These are phyloP conservation scores for Regulus satrapa DNA, from an alignment of 2,113 vertebrate genomes.

Conservation along the genomic window DNA sequence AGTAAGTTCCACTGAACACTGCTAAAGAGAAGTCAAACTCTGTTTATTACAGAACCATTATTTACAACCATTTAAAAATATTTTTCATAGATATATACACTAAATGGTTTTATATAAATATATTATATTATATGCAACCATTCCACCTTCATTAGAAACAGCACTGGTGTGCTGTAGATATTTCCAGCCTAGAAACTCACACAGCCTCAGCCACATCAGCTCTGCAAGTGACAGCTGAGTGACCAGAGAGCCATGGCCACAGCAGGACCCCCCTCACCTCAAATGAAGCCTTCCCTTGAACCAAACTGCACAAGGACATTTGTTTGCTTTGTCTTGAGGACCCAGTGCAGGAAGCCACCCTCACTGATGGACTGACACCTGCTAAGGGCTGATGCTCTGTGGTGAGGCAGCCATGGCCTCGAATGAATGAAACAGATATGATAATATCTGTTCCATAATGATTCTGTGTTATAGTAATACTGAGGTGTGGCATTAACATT, in stretches of 20 bases:
- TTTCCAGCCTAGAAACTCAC: not conserved
- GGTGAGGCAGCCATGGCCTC: not conserved
- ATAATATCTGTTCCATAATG: not conserved
- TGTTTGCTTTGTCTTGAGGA: not conserved
- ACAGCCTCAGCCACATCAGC: not conserved
- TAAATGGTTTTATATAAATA: not conserved
- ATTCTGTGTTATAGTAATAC: not conserved
- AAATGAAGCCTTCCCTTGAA: not conserved
- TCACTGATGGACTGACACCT: too few species aligned
- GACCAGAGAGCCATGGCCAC: fast-evolving
- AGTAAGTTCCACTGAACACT: not conserved
- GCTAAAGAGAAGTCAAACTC: not conserved
- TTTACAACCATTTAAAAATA: not conserved
- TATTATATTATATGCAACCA: not conserved
- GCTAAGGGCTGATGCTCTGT: fast-evolving
- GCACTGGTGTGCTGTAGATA: not conserved
- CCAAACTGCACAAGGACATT: not conserved
- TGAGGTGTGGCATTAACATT: not conserved
- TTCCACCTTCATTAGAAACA: not conserved
- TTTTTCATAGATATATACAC: too few species aligned
- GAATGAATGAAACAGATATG: not conserved
- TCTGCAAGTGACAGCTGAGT: not conserved
- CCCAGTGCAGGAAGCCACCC: fast-evolving
- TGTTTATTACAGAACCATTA: not conserved
- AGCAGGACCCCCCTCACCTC: not conserved